These are phyloP conservation scores for Macrotus californicus DNA, from an alignment of 2,113 vertebrate genomes.

Conservation along the genomic window DNA sequence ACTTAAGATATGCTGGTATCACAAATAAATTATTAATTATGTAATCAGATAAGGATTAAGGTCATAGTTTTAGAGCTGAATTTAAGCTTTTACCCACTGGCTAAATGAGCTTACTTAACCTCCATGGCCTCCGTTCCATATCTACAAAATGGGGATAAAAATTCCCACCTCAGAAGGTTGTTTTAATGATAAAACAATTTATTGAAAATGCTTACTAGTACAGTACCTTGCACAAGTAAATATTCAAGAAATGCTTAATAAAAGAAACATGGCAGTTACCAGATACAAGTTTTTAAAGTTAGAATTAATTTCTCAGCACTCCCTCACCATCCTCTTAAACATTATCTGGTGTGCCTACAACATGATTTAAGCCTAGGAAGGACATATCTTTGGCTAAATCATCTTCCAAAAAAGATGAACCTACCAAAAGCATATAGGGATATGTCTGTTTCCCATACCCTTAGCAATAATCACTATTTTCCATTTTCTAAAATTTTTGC, in stretches of 20 bases:
- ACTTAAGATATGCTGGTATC: not conserved
- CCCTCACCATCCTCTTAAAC: not conserved
- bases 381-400: not conserved
- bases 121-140: not conserved
- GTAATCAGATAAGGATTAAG: not conserved
- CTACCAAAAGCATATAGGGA: not conserved
- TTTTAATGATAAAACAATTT: not conserved
- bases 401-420: not conserved
- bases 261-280: not conserved
- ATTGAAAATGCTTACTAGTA: not conserved
- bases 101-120: slow-evolving; percentile 25
- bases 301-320: not conserved
- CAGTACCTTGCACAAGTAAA: not conserved
- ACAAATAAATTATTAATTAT: slow-evolving; percentile 20
- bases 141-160: not conserved
- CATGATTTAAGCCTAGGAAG: not conserved
- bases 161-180: not conserved
- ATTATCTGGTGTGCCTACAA: not conserved
- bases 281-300: not conserved
- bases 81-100: not conserved
- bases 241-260: not conserved
- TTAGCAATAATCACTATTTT: not conserved
- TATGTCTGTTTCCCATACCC: not conserved
- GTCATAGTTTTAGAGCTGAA: not conserved
- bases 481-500: not conserved